Conservation (phyloP, 2,888 invertebrate genomes). For the Nomada ruficornis region DNA sequence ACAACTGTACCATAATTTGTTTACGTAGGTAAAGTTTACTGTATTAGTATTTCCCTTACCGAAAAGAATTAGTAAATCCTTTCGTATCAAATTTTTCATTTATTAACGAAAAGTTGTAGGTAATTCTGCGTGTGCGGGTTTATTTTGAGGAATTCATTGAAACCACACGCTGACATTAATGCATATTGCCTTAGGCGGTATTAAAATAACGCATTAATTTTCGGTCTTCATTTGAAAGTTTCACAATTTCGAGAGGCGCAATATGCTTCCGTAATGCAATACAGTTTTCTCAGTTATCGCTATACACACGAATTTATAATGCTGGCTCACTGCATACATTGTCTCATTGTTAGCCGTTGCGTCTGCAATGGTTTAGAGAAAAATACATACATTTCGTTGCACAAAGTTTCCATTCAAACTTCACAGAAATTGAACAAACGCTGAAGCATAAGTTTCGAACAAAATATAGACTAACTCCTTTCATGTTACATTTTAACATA, state of each 20-base stretch:
- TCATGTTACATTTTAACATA: no score
- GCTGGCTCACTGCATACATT: conserved; percentile 35
- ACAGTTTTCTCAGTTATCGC: conserved; percentile 25
- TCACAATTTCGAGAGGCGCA: conserved; percentile 35
- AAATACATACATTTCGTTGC: no score
- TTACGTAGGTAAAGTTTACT: not conserved
- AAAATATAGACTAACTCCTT: no score
- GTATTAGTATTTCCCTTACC: not conserved
- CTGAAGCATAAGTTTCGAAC: no score
- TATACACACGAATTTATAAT: conserved; percentile 27
- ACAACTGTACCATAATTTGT: no score
- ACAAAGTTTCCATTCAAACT: no score
- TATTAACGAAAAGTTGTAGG: not conserved
- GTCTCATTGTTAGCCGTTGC: not conserved
- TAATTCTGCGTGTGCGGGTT: conserved; percentile 9
- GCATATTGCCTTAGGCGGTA: conserved; percentile 41
- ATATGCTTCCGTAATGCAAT: conserved; percentile 37
- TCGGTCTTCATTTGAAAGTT: conserved; percentile 39
- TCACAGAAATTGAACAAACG: no score
- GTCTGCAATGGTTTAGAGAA: not conserved
- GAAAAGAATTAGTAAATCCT: not conserved
- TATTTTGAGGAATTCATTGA: conserved; percentile 32
- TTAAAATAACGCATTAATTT: conserved; percentile 37
- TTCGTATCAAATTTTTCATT: not conserved
- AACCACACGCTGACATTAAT: conserved; percentile 34